These are phyloP conservation scores for Merodon equestris DNA, from an alignment of 2,888 invertebrate species.

Conservation along the genomic window DNA sequence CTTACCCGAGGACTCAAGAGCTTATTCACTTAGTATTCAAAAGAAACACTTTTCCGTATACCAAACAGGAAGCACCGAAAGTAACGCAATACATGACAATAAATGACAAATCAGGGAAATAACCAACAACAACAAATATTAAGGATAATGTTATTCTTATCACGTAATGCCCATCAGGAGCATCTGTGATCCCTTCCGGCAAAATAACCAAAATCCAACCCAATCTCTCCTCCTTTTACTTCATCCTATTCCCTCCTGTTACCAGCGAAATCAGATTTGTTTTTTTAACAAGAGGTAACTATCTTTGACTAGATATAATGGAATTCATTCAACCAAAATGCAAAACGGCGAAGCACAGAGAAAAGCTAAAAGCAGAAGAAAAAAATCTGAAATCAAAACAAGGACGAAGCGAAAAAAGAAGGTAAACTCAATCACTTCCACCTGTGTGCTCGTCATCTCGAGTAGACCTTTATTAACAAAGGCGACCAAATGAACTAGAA, in stretches of 20 bases:
- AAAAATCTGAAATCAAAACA: background rate
- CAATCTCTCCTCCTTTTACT: no score
- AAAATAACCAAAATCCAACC: constrained; percentile 49
- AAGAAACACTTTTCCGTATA: constrained; percentile 13
- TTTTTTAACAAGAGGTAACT: constrained; percentile 60
- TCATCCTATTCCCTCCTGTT: background rate
- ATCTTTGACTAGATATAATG: constrained; percentile 59
- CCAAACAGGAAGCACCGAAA: background rate
- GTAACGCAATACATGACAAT: background rate
- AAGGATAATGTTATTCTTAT: constrained; percentile 52
- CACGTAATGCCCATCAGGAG: constrained; percentile 63
- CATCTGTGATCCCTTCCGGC: constrained; percentile 56
- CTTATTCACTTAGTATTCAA: constrained; percentile 19
- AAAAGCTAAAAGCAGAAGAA: background rate
- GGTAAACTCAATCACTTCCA: constrained; percentile 64
- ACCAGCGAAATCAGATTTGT: constrained; percentile 32
- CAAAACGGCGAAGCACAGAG: background rate
- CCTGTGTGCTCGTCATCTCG: constrained; percentile 49
- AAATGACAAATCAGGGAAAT: constrained; percentile 2
- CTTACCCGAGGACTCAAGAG: constrained; percentile 1
- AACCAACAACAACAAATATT: constrained; percentile 10
- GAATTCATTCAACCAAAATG: constrained; percentile 11
- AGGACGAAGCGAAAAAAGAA: constrained; percentile 18
- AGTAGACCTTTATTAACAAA: no score
- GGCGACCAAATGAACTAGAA: constrained; percentile 62